phyloP scores from a whole-genome alignment of 1,140 invertebrate species.

The Heliconius hermathena region DNA sequence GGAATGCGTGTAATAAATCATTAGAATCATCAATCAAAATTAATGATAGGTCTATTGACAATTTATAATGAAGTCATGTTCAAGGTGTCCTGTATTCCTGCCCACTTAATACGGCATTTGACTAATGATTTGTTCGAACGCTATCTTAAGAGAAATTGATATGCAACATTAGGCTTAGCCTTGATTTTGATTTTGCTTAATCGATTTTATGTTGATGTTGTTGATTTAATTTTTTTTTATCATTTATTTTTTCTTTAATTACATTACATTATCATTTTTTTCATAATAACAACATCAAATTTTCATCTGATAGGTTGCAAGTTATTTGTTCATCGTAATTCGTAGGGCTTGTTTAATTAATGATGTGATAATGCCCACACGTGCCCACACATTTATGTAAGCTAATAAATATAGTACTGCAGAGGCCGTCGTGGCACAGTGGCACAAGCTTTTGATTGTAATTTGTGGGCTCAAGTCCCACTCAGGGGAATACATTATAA shows the following conservation, averaged over 20 bases:
- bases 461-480: too few species aligned
- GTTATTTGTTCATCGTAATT: background rate
- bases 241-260: too few species aligned
- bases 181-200: constrained; percentile 2
- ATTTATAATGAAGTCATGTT: constrained; percentile 41
- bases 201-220: background rate
- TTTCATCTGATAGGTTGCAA: background rate
- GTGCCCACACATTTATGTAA: too few species aligned
- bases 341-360: background rate
- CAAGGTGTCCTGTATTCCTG: constrained; percentile 39
- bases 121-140: constrained; percentile 25
- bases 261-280: background rate
- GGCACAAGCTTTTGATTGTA: too few species aligned
- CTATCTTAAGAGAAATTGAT: constrained; percentile 16
- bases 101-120: constrained; percentile 31
- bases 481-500: too few species aligned
- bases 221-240: background rate
- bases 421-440: too few species aligned
- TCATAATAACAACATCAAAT: background rate
- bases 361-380: background rate
- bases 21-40: constrained; percentile 41
- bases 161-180: background rate
- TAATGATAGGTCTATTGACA: constrained; percentile 29
- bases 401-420: background rate
- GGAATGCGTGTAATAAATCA: constrained; percentile 42